Conservation (phyloP, 1,140 invertebrate genomes). For the Diploscapter pachys region DNA sequence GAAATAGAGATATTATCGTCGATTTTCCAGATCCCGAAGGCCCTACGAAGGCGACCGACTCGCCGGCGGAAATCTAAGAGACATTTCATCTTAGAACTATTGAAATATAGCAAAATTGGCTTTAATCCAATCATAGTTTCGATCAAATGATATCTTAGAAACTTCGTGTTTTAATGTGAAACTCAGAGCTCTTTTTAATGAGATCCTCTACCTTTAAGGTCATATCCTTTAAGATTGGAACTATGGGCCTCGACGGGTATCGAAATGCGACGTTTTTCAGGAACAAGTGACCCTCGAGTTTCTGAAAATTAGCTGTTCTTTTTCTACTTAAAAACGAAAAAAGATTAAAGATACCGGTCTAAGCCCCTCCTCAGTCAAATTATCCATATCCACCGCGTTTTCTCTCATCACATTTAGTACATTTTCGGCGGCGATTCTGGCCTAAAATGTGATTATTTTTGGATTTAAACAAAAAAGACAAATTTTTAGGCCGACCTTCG, state of each 20-base stretch:
- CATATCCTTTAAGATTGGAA: conserved; percentile 57
- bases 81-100: conserved; percentile 1
- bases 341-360: conserved; percentile 39
- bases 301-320: conserved; percentile 38
- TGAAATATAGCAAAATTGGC: neutral
- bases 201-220: conserved; percentile 41
- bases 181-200: neutral
- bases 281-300: conserved; percentile 46
- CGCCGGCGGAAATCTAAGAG: conserved; percentile 53
- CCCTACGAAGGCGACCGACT: conserved; percentile 61
- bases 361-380: conserved; percentile 52
- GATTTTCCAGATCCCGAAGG: conserved; percentile 59
- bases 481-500: conserved; percentile 19
- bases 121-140: neutral
- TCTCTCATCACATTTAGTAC: conserved; percentile 50
- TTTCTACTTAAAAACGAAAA: neutral
- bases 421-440: conserved; percentile 50
- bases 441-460: too few species aligned
- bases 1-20: conserved; percentile 60
- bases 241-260: conserved; percentile 59
- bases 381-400: conserved; percentile 52
- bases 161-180: neutral
- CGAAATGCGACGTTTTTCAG: conserved; percentile 57
- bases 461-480: too few species aligned
- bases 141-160: neutral